phyloP scores from a whole-genome alignment of 2,888 invertebrate genomes.

The Nematopogon swammerdamellus region DNA sequence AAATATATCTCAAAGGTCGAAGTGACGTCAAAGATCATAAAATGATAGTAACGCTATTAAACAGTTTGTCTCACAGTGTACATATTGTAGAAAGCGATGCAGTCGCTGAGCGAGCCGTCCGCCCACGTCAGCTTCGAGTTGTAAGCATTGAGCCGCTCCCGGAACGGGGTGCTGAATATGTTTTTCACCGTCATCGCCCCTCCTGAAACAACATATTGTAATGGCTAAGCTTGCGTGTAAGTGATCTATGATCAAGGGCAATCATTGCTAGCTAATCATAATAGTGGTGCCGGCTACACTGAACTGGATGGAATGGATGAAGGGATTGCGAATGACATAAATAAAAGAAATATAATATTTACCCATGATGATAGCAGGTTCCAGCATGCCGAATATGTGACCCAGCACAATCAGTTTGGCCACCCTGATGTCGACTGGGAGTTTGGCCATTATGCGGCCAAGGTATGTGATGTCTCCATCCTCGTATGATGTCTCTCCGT shows the following conservation, averaged over 20 bases:
- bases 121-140: conserved; percentile 79
- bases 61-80: too few relatives aligned
- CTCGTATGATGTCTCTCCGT: conserved; percentile 44
- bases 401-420: conserved; percentile 85
- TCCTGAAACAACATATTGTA: conserved; percentile 60
- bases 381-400: conserved; percentile 78
- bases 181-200: conserved; percentile 80
- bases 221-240: too few relatives aligned
- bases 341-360: too few relatives aligned
- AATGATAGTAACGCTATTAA: too few relatives aligned
- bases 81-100: conserved; percentile 75
- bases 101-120: conserved; percentile 77
- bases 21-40: too few relatives aligned
- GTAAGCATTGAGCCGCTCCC: conserved; percentile 65
- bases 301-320: too few relatives aligned
- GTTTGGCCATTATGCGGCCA: conserved; percentile 74
- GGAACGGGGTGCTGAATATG: conserved; percentile 73
- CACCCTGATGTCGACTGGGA: conserved; percentile 81
- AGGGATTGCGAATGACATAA: too few relatives aligned
- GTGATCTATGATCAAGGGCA: too few relatives aligned
- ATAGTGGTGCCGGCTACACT: too few relatives aligned
- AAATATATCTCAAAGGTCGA: too few relatives aligned
- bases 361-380: conserved; percentile 83
- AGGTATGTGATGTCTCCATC: conserved; percentile 89
- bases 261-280: too few relatives aligned